A percentile compares a stretch with the other conserved stretches of the same genome.
Evolutionary conservation across 2,113 vertebrate species (phyloP).

Genomic region (Mirza zaza): DNA sequence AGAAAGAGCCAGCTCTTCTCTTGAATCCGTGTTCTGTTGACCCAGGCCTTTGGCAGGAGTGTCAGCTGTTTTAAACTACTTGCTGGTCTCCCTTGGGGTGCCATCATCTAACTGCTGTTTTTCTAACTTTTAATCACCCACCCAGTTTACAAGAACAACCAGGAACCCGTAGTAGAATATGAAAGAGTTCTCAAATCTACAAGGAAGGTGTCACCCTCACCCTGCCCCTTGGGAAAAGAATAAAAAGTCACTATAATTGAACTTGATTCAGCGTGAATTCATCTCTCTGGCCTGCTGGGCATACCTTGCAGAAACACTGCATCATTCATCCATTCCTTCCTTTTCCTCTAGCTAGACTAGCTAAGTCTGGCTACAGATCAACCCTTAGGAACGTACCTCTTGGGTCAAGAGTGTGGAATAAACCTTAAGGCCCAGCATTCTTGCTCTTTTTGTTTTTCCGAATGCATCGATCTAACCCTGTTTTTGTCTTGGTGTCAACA

Average conservation of each 20-base stretch:
- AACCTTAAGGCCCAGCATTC: background rate
- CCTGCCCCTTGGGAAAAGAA: slow-evolving; percentile 29
- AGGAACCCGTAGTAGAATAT: slow-evolving; percentile 1
- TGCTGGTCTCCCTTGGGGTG: background rate
- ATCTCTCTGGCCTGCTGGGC: background rate
- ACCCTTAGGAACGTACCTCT: slow-evolving; percentile 35
- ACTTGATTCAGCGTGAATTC: slow-evolving; percentile 25
- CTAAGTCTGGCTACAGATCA: background rate
- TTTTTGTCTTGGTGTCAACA: background rate
- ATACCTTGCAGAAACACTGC: background rate
- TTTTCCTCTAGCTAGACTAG: background rate
- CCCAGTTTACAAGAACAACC: background rate
- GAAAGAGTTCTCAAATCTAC: background rate
- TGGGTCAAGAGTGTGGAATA: slow-evolving; percentile 8
- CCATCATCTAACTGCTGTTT: slow-evolving; percentile 1
- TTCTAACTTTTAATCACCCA: background rate
- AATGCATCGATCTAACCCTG: background rate
- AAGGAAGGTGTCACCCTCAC: background rate
- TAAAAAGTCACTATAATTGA: slow-evolving; percentile 33
- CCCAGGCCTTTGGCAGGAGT: background rate
- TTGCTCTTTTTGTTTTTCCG: background rate
- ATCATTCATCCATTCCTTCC: background rate
- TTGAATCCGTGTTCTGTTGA: background rate
- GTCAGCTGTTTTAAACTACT: background rate
- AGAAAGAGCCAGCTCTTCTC: slow-evolving; percentile 20